Evolutionary conservation across 53 echinoderm and acorn worm species (phyloP).

Genomic region (Glandiceps talaboti): DNA sequence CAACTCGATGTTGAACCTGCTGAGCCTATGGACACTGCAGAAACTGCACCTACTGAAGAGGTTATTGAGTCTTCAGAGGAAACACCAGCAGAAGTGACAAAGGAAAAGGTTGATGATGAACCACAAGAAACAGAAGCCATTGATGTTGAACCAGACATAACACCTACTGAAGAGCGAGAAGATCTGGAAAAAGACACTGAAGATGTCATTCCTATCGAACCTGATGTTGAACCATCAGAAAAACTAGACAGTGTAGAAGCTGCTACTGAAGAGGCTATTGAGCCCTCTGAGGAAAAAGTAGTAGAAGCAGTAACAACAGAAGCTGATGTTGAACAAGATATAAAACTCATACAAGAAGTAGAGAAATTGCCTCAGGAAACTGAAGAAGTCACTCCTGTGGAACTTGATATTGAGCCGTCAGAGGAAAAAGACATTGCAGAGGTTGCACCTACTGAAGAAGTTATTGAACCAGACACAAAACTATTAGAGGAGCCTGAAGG

Average conservation of each 20-base stretch:
- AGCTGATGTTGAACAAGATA: conserved; percentile 4
- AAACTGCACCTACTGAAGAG: no score
- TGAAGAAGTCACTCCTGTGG: no score
- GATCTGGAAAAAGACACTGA: no score
- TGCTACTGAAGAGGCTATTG: neutral
- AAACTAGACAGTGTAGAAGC: no score
- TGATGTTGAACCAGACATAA: no score
- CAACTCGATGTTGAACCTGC: no score
- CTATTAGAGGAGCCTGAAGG: no score
- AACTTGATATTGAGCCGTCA: neutral
- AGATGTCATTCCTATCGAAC: neutral
- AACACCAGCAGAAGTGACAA: neutral
- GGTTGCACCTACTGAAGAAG: no score
- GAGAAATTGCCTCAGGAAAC: no score
- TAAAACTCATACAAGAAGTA: no score
- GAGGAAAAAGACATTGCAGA: neutral
- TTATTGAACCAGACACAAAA: no score
- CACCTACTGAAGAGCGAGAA: conserved; percentile 8
- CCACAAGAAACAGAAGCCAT: conserved; percentile 7
- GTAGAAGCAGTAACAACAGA: neutral
- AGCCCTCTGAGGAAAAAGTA: neutral
- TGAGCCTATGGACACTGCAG: neutral
- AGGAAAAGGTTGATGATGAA: conserved; percentile 3
- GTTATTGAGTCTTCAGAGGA: no score
- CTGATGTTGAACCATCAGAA: neutral